Evolutionary conservation across 2,797 vertebrate species (phyloP), one percentile per base, ranked within the genome.

Genomic region (Selene dorsalis): DNA sequence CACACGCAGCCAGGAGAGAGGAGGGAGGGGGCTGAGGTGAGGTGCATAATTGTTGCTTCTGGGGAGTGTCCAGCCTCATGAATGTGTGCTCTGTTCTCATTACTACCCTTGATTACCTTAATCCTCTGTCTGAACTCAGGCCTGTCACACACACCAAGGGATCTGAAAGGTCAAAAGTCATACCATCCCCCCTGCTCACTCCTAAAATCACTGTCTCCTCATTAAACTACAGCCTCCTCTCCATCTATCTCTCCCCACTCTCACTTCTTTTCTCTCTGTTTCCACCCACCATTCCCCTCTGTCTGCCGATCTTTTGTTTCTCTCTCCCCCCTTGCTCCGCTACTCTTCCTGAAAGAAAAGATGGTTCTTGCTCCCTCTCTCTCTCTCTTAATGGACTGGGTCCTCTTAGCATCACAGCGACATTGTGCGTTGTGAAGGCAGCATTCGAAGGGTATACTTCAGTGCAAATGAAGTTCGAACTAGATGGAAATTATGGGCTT

Each of bases 401-500:
- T 87, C 88, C 69, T 83, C 83, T 77, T 75, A 70, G 72, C 73
- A 75, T 87, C 87, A 61, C 79, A 80, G 50, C 53, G 63, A 13
- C 75, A 84, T 63, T 83, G 73, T 84, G 50, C 55, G 43, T 84
- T 32, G 30, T 90, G 88, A 91, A 91, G 70, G 81, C 20, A 71
- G 86, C 82, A 83, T 91, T 94, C 82, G 56, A 75, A 75, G 71
- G 80, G 61, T 82, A 9, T 8, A 75, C 91, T 89, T 93, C 83
- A 85, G 71, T 64, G 62, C 77, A 92, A 95, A 92, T 90, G 79
- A 91, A 93, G 86, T 92, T 93, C 77, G 80, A 89, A 90, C 87
- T 87, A 84, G 84, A 85, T 83, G 88, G 89, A 95, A 95, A 95
- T 95, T 85, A 89, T 56, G 92, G 87, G 80, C 76, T 84, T 74